Evolutionary conservation across 2,888 invertebrate species (phyloP).

Genomic region (Pyrocoelia pectoralis): DNA sequence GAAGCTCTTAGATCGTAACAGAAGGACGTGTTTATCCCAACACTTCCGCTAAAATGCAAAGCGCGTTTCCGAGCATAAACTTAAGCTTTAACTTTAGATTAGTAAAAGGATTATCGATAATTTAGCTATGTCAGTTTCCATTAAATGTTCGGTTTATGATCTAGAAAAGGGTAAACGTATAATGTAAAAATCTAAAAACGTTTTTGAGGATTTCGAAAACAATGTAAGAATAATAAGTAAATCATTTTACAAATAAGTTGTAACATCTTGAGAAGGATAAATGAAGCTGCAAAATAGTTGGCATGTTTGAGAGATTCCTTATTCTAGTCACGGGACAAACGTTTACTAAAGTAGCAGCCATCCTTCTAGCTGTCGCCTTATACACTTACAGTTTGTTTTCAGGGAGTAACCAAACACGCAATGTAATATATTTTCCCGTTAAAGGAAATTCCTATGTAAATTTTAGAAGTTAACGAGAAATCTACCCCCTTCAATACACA

Average conservation of each 20-base stretch:
- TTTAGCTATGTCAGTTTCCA: constrained; percentile 24
- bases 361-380: constrained; percentile 44
- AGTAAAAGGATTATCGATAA: constrained; percentile 45
- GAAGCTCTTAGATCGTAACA: constrained; percentile 45
- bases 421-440: constrained; percentile 32
- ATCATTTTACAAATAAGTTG: constrained; percentile 25
- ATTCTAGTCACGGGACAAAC: constrained; percentile 45
- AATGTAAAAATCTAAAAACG: neutral
- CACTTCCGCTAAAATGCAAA: constrained; percentile 38
- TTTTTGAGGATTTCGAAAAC: neutral
- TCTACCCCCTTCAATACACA: constrained; percentile 18
- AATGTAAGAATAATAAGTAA: constrained; percentile 1
- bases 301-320: constrained; percentile 46
- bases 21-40: constrained; percentile 39
- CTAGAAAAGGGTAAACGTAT: neutral
- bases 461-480: constrained; percentile 34
- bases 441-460: constrained; percentile 34
- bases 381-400: constrained; percentile 38
- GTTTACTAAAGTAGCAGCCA: constrained; percentile 43
- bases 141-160: constrained; percentile 5
- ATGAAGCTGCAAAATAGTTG: constrained; percentile 44
- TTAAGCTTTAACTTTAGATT: constrained; percentile 42
- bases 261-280: constrained; percentile 26
- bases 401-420: constrained; percentile 32
- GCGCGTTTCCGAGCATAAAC: constrained; percentile 46